Evolutionary conservation across 2,113 vertebrate species (phyloP).

Genomic region (Danionella cerebrum): DNA sequence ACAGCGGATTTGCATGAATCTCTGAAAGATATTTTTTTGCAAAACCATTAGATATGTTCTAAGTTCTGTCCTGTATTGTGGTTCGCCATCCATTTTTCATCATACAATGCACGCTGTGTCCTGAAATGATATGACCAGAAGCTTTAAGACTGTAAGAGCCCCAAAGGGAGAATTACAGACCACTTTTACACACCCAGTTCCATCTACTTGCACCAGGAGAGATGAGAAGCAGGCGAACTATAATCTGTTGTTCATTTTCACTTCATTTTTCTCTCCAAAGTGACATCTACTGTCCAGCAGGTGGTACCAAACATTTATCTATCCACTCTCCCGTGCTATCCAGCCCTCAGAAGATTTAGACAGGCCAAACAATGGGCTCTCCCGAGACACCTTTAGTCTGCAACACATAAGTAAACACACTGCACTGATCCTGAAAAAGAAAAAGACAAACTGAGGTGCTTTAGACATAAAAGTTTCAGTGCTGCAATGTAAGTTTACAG

Average conservation of each 20-base stretch:
- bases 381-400: constrained; percentile 21
- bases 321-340: constrained; percentile 27
- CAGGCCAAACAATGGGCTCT: constrained; percentile 16
- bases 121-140: not conserved
- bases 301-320: constrained; percentile 60
- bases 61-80: not conserved
- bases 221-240: constrained; percentile 9
- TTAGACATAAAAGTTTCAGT: constrained; percentile 15
- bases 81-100: not conserved
- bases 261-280: constrained; percentile 39
- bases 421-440: constrained; percentile 3
- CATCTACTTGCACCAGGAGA: constrained; percentile 9
- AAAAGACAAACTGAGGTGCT: constrained; percentile 26
- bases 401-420: constrained; percentile 22
- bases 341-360: constrained; percentile 27
- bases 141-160: constrained; percentile 4
- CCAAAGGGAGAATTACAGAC: not conserved
- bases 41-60: not conserved
- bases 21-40: not conserved
- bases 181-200: constrained; percentile 13
- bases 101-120: not conserved
- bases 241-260: constrained; percentile 24
- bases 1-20: not conserved
- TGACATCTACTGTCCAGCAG: constrained; percentile 55
- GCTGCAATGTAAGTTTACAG: constrained; percentile 13